Evolutionary conservation across 2,113 vertebrate species (phyloP).

Genomic region (Oceanodroma tethys): DNA sequence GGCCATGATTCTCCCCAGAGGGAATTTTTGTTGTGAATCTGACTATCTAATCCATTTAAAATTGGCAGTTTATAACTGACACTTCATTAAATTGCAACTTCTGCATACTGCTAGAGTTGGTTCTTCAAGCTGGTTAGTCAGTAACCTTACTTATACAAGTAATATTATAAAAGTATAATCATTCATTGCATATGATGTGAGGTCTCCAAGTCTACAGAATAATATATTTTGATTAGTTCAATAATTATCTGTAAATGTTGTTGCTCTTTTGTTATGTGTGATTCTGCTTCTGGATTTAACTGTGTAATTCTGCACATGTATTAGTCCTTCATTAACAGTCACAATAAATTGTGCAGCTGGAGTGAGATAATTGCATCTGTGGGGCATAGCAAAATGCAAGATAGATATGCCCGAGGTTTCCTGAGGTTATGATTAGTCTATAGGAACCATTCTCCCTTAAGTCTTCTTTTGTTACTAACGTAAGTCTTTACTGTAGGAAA

Average conservation of each 20-base stretch:
- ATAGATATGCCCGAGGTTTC: slow-evolving; percentile 5
- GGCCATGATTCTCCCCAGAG: neutral
- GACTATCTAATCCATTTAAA: slow-evolving; percentile 4
- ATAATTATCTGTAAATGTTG: neutral
- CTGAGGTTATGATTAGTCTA: slow-evolving; percentile 23
- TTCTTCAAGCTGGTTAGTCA: neutral
- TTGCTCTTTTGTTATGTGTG: neutral
- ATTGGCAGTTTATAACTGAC: neutral
- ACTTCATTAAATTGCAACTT: neutral
- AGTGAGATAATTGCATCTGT: slow-evolving; percentile 46
- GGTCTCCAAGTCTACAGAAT: neutral
- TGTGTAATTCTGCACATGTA: neutral
- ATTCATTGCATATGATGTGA: neutral
- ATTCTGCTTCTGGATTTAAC: slow-evolving; percentile 25
- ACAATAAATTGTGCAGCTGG: slow-evolving; percentile 24
- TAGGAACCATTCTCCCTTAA: neutral
- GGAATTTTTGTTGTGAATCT: slow-evolving; percentile 12
- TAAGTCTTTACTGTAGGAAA: neutral
- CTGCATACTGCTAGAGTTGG: neutral
- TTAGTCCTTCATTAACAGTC: slow-evolving; percentile 40
- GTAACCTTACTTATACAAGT: neutral
- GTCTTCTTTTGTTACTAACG: neutral
- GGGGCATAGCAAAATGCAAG: slow-evolving; percentile 15
- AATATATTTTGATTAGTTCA: neutral
- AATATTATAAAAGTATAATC: neutral